These are phyloP conservation scores for Chitala chitala DNA, from an alignment of 2,113 vertebrate genomes.

Conservation along the genomic window DNA sequence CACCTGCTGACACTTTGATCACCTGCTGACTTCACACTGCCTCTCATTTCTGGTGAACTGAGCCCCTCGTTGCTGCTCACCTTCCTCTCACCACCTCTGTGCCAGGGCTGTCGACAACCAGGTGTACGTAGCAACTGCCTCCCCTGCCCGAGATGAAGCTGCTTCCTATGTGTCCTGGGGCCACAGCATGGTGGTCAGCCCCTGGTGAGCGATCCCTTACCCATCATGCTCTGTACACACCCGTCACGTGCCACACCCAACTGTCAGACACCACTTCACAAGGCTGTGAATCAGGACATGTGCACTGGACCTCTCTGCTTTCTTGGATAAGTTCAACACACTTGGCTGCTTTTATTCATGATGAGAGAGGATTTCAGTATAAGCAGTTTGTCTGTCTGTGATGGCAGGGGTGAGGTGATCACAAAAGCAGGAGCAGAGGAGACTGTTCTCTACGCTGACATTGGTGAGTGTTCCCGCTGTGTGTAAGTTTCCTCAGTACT, in stretches of 20 bases:
- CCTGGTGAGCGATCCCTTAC: conserved; percentile 70
- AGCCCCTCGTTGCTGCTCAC: background rate
- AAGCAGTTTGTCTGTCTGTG: conserved; percentile 26
- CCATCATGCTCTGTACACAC: background rate
- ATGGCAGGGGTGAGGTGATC: conserved; percentile 87
- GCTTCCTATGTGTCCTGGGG: conserved; percentile 91
- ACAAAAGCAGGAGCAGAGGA: conserved; percentile 79
- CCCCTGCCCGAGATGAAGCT: conserved; percentile 83
- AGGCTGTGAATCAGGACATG: background rate
- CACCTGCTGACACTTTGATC: no score
- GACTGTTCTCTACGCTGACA: conserved; percentile 76
- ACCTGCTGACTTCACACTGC: background rate
- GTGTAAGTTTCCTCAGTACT: background rate
- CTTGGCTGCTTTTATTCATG: no score
- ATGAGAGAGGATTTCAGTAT: background rate
- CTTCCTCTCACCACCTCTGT: background rate
- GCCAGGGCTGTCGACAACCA: conserved; percentile 90
- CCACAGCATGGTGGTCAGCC: conserved; percentile 86
- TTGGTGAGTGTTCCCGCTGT: conserved; percentile 68
- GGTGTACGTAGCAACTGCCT: conserved; percentile 81
- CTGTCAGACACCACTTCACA: background rate
- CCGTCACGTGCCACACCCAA: no score
- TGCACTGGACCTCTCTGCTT: no score
- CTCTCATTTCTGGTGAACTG: background rate
- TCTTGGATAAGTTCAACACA: no score